These are phyloP conservation scores for Argentina silus DNA, from an alignment of 2,797 vertebrate species.

Conservation along the genomic window DNA sequence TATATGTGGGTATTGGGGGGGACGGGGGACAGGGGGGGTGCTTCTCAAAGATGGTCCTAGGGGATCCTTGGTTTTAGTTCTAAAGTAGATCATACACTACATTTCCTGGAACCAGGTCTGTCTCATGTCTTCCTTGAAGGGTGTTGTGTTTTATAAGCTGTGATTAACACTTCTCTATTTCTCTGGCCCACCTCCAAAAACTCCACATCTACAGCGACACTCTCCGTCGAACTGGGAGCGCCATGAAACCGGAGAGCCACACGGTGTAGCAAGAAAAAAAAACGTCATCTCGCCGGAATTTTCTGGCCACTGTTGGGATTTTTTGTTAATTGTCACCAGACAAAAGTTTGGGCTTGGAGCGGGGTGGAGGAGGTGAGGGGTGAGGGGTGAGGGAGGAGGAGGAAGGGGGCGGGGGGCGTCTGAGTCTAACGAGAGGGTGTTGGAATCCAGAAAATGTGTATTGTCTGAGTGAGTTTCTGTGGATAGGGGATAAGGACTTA, in stretches of 20 bases:
- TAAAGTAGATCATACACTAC: background rate
- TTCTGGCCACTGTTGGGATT: constrained; percentile 31
- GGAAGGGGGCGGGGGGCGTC: constrained; percentile 19
- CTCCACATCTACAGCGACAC: constrained; percentile 24
- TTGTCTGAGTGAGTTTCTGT: constrained; percentile 18
- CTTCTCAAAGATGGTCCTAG: background rate
- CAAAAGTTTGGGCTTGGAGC: constrained; percentile 33
- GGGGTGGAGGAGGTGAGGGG: constrained; percentile 9
- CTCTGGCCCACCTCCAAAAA: constrained; percentile 15
- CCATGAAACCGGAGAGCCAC: constrained; percentile 15
- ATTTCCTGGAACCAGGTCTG: background rate
- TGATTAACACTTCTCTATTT: constrained; percentile 20
- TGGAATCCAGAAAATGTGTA: constrained; percentile 54
- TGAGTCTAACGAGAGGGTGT: constrained; percentile 32
- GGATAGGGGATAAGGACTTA: background rate
- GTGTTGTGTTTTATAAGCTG: constrained; percentile 22
- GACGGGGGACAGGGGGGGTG: background rate
- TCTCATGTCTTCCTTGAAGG: background rate
- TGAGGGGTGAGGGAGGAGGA: background rate
- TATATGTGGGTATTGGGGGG: background rate
- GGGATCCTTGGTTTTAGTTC: background rate
- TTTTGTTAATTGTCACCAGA: constrained; percentile 39
- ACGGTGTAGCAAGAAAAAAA: background rate
- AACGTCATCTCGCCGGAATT: constrained; percentile 23
- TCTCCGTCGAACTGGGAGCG: constrained; percentile 4